phyloP scores from a whole-genome alignment of 2,797 vertebrate species.

The Galago senegalensis region DNA sequence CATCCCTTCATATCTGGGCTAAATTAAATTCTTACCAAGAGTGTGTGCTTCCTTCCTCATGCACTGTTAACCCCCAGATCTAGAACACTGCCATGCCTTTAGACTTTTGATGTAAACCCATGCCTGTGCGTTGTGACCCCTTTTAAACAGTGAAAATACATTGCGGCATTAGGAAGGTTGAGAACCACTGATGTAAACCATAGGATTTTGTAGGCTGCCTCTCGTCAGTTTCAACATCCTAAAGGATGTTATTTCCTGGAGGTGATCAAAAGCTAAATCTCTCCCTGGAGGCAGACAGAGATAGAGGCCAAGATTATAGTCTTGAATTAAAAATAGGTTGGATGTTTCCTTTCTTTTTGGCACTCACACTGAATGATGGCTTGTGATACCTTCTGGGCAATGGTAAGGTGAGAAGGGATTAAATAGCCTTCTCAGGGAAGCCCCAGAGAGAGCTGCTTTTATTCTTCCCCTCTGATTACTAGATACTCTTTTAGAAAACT shows the following conservation, averaged over 20 bases:
- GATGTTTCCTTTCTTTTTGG: not conserved
- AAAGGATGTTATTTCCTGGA: conserved; percentile 67
- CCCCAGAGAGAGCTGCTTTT: not conserved
- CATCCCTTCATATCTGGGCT: conserved; percentile 35
- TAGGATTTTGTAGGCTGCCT: conserved; percentile 36
- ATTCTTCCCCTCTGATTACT: not conserved
- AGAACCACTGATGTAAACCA: too few species aligned
- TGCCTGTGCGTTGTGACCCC: too few species aligned
- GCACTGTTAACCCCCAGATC: conserved; percentile 53
- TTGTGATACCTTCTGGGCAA: not conserved
- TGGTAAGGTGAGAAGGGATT: not conserved
- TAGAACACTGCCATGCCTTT: not conserved
- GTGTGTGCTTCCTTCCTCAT: not conserved
- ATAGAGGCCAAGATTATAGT: conserved; percentile 13
- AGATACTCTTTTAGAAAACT: not conserved
- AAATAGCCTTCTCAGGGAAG: not conserved
- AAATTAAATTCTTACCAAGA: conserved; percentile 64
- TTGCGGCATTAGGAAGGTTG: too few species aligned
- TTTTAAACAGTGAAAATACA: too few species aligned
- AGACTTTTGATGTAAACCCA: conserved; percentile 47
- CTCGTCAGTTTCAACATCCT: conserved; percentile 63
- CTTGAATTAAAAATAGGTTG: conserved; percentile 52
- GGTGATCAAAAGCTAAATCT: conserved; percentile 75
- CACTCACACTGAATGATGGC: not conserved
- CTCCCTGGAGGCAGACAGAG: conserved; percentile 39